Percentiles rank a stretch among this genome's conserved stretches.
Evolutionary conservation across 2,797 vertebrate species (phyloP).

Genomic region (Lemur catta): DNA sequence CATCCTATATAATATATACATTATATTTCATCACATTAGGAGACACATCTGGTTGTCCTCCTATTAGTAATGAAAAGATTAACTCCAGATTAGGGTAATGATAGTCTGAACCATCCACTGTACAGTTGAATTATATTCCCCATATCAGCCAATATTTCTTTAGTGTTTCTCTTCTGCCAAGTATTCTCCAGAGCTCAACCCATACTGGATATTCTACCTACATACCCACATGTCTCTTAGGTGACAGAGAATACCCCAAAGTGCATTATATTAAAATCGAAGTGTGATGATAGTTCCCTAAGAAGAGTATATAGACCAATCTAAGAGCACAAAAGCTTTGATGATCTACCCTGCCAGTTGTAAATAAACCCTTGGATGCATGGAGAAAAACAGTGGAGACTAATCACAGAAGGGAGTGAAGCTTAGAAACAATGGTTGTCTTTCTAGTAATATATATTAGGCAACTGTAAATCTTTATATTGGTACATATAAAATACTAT

Average conservation of each 20-base stretch:
- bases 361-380: background rate
- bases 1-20: background rate
- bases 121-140: background rate
- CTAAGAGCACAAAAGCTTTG: background rate
- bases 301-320: background rate
- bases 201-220: background rate
- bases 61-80: background rate
- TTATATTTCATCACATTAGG: background rate
- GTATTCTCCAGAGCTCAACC: background rate
- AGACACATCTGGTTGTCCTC: background rate
- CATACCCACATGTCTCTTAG: background rate
- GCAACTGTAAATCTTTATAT: background rate
- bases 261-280: background rate
- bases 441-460: constrained; percentile 21
- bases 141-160: background rate
- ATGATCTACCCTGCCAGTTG: background rate
- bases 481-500: background rate
- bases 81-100: background rate
- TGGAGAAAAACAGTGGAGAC: background rate
- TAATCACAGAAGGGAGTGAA: constrained; percentile 1
- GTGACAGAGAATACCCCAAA: background rate
- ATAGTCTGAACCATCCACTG: background rate
- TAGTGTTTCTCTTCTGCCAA: background rate
- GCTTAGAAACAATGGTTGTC: background rate
- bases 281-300: background rate